These are phyloP conservation scores for Silurus meridionalis DNA, from an alignment of 2,113 vertebrate genomes.

Conservation along the genomic window DNA sequence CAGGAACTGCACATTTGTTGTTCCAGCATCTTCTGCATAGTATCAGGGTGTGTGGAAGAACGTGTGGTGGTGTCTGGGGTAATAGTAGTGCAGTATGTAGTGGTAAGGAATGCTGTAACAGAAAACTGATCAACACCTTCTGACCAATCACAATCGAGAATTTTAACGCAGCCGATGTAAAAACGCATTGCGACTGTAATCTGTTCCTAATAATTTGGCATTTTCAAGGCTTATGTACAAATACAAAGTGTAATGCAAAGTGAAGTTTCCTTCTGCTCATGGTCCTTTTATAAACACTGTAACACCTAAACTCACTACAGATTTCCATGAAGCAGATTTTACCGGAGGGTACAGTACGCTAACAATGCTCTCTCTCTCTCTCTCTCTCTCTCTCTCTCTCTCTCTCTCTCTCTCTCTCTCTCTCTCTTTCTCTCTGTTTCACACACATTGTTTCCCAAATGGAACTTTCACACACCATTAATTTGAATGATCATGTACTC, in stretches of 20 bases:
- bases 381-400: no score
- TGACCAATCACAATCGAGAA: not conserved
- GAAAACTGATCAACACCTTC: not conserved
- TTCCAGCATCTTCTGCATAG: no score
- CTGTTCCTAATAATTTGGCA: not conserved
- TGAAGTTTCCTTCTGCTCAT: not conserved
- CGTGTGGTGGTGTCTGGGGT: no score
- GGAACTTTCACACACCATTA: slow-evolving; percentile 29
- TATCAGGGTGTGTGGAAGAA: no score
- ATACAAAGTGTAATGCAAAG: not conserved
- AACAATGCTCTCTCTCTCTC: not conserved
- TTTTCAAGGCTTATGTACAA: not conserved
- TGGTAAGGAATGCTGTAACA: not conserved
- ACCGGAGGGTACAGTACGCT: not conserved
- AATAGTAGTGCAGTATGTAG: no score
- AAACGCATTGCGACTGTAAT: not conserved
- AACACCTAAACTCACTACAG: not conserved
- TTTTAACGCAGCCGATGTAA: not conserved
- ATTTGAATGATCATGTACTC: slow-evolving; percentile 28
- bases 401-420: no score
- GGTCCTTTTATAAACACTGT: slow-evolving; percentile 13
- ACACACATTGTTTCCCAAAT: not conserved
- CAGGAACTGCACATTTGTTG: no score
- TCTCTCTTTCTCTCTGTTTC: no score
- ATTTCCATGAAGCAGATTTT: slow-evolving; percentile 22